Evolutionary conservation across 2,113 vertebrate species (phyloP).

Genomic region (Gobio gobio): DNA sequence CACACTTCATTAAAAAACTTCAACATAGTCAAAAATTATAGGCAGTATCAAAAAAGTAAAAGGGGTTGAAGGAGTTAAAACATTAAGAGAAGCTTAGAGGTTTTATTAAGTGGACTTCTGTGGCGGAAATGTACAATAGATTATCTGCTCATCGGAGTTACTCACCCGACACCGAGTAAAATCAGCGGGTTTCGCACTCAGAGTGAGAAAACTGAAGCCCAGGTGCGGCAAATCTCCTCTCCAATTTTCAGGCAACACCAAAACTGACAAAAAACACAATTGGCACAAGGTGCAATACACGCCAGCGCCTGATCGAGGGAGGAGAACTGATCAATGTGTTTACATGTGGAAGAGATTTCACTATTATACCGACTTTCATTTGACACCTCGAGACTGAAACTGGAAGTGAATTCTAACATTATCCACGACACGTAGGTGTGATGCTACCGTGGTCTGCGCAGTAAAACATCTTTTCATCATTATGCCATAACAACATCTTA

Average conservation of each 20-base stretch:
- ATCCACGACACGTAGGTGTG: conserved; percentile 36
- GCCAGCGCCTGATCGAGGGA: conserved; percentile 46
- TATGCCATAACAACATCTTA: background rate
- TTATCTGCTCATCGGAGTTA: conserved; percentile 50
- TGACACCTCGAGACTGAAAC: conserved; percentile 57
- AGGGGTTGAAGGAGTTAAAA: background rate
- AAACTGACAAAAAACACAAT: conserved; percentile 69
- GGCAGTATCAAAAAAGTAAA: background rate
- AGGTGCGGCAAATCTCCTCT: conserved; percentile 42
- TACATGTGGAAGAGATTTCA: conserved; percentile 45
- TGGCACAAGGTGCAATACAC: conserved; percentile 41
- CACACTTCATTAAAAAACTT: background rate
- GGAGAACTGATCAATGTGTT: conserved; percentile 65
- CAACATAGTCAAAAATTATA: background rate
- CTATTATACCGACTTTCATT: conserved; percentile 45
- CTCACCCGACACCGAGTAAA: conserved; percentile 48
- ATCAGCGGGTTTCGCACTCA: conserved; percentile 48
- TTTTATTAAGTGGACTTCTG: background rate
- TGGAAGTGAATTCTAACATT: conserved; percentile 31
- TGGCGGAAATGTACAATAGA: background rate
- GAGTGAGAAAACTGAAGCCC: conserved; percentile 67
- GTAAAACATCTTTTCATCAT: conserved; percentile 15
- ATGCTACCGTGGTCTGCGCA: conserved; percentile 23
- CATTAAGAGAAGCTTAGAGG: background rate
- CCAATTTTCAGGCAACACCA: conserved; percentile 50